Evolutionary conservation across 2,888 invertebrate genomes (phyloP).

Genomic region (Colletes collaris): DNA sequence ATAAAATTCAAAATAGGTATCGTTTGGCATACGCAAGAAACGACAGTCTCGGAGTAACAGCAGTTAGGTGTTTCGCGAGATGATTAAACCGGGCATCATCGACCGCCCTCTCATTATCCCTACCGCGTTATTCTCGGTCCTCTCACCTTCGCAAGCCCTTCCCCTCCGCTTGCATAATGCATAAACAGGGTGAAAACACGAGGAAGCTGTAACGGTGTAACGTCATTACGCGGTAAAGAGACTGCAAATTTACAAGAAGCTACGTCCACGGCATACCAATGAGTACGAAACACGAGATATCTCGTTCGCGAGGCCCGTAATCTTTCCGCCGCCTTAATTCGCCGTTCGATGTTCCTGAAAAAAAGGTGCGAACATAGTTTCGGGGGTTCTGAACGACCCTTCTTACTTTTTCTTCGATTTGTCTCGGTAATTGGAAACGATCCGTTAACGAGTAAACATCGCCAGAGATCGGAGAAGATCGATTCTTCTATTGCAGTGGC

Average conservation of each 20-base stretch:
- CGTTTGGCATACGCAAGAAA: not conserved
- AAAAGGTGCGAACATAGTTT: conserved; percentile 45
- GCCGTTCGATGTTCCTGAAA: not conserved
- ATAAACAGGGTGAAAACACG: conserved; percentile 73
- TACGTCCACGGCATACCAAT: conserved; percentile 51
- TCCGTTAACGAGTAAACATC: not conserved
- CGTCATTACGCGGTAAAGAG: conserved; percentile 71
- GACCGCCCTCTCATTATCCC: conserved; percentile 73
- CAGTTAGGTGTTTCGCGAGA: conserved; percentile 66
- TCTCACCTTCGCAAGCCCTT: conserved; percentile 18
- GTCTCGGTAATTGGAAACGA: conserved; percentile 13
- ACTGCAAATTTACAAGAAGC: conserved; percentile 67
- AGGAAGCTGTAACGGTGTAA: conserved; percentile 71
- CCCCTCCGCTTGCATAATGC: conserved; percentile 65
- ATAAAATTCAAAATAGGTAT: no score
- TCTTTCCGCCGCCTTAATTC: conserved; percentile 23
- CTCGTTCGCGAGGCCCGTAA: conserved; percentile 26
- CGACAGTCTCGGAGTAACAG: conserved; percentile 47
- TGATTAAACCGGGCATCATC: conserved; percentile 69
- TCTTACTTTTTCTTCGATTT: conserved; percentile 13
- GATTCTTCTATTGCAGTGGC: no score
- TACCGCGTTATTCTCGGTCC: conserved; percentile 28
- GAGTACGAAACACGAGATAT: conserved; percentile 24
- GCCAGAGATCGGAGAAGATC: no score
- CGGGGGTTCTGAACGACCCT: not conserved